Conservation (phyloP, 2,797 vertebrate genomes). For the Anabas testudineus region DNA sequence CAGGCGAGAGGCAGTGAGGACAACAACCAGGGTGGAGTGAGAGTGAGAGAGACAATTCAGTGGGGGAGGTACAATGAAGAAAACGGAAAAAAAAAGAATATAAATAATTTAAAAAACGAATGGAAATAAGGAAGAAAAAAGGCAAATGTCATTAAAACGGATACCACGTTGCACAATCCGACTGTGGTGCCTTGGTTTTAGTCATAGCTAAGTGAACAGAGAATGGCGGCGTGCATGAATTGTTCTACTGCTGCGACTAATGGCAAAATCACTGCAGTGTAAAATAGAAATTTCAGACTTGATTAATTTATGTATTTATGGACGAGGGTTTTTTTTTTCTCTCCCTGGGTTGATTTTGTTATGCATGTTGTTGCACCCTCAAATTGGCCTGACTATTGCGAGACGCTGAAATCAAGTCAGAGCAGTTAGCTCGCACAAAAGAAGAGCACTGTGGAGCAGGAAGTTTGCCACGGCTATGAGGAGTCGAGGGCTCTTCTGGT, state of each 20-base stretch:
- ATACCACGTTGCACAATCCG: constrained; percentile 67
- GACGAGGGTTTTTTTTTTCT: constrained; percentile 67
- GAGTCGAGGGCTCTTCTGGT: constrained; percentile 55
- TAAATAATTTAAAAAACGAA: constrained; percentile 30
- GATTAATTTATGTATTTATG: constrained; percentile 89
- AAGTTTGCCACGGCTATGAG: constrained; percentile 54
- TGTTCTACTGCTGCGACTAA: constrained; percentile 84
- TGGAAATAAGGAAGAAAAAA: constrained; percentile 30
- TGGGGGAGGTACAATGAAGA: not conserved
- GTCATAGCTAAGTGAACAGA: constrained; percentile 86
- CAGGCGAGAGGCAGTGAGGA: constrained; percentile 58
- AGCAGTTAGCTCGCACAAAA: constrained; percentile 56
- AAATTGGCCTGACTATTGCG: constrained; percentile 73
- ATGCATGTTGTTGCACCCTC: constrained; percentile 70
- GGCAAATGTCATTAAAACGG: constrained; percentile 79
- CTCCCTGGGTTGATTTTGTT: constrained; percentile 77
- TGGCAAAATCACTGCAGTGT: constrained; percentile 86
- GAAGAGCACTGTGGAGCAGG: constrained; percentile 37
- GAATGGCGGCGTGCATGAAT: constrained; percentile 80
- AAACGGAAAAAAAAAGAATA: constrained; percentile 2
- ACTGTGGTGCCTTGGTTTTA: constrained; percentile 77
- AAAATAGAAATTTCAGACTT: constrained; percentile 89
- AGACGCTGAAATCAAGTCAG: constrained; percentile 55
- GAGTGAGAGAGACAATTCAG: not conserved
- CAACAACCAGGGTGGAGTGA: constrained; percentile 42